phyloP scores from a whole-genome alignment of 2,797 vertebrate genomes.

The Protosalanx chinensis region DNA sequence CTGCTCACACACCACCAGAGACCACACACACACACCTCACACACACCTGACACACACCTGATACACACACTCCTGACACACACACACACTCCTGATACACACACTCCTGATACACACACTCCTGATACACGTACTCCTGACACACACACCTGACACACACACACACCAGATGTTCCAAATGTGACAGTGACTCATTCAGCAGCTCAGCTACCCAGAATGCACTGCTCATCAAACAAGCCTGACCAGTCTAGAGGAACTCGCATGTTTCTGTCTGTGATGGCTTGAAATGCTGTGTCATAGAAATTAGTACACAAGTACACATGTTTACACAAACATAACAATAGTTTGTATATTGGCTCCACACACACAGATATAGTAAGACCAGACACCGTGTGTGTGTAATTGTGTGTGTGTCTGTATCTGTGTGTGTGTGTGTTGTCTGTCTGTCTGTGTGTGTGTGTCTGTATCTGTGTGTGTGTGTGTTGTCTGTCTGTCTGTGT shows the following conservation, averaged over 20 bases:
- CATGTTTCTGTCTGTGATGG: not conserved
- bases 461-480: too few species aligned
- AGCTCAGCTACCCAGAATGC: conserved; percentile 11
- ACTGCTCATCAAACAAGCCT: not conserved
- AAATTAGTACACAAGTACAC: too few species aligned
- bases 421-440: too few species aligned
- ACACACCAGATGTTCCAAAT: conserved; percentile 14
- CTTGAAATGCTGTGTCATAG: not conserved
- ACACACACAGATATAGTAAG: too few species aligned
- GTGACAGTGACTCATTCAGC: conserved; percentile 1
- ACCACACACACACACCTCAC: not conserved
- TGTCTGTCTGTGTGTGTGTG: too few species aligned
- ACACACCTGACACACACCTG: not conserved
- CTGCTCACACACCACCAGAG: conserved; percentile 7
- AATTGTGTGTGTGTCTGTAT: too few species aligned
- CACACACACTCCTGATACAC: too few species aligned
- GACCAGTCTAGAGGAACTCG: not conserved
- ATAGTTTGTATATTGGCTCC: not conserved
- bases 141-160: not conserved
- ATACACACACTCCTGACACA: not conserved
- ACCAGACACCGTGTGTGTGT: too few species aligned
- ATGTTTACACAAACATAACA: not conserved
- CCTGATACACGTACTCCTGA: too few species aligned
- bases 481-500: too few species aligned
- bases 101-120: too few species aligned